Conservation (phyloP, 2,888 invertebrate species). For the Metalampra italica region DNA sequence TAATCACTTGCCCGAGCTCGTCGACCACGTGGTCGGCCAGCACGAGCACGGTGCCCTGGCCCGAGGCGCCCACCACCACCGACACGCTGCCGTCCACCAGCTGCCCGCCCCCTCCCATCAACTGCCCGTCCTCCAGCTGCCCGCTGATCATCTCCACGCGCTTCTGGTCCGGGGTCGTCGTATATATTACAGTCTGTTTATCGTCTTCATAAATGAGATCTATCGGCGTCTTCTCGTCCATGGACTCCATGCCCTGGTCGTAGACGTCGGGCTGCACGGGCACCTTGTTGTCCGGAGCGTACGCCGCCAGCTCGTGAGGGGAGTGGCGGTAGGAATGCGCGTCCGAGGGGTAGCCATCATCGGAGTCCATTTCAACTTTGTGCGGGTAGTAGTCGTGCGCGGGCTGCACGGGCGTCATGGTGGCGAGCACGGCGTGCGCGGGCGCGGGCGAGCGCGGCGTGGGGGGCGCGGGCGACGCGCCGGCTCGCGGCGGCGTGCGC, state of each 20-base stretch:
- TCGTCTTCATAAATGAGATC: constrained; percentile 91
- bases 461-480: constrained; percentile 70
- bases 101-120: constrained; percentile 70
- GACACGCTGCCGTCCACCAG: constrained; percentile 74
- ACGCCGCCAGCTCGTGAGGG: constrained; percentile 71
- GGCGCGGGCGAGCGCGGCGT: constrained; percentile 81
- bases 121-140: constrained; percentile 79
- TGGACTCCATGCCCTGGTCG: constrained; percentile 70
- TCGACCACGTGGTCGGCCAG: constrained; percentile 85
- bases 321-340: constrained; percentile 79
- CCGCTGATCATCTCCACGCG: constrained; percentile 88
- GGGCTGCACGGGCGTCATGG: constrained; percentile 92
- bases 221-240: constrained; percentile 85
- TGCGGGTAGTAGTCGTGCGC: constrained; percentile 83
- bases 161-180: constrained; percentile 87
- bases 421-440: constrained; percentile 87
- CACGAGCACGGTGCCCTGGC: constrained; percentile 82
- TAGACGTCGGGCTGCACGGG: constrained; percentile 75
- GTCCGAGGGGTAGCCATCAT: constrained; percentile 80
- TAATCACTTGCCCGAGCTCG: constrained; percentile 82
- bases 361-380: constrained; percentile 81
- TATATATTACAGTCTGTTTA: constrained; percentile 90
- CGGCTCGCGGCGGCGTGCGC: constrained; percentile 57
- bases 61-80: constrained; percentile 72
- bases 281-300: constrained; percentile 78